Conservation (phyloP, 2,113 vertebrate genomes). For the Leucoraja erinaceus region DNA sequence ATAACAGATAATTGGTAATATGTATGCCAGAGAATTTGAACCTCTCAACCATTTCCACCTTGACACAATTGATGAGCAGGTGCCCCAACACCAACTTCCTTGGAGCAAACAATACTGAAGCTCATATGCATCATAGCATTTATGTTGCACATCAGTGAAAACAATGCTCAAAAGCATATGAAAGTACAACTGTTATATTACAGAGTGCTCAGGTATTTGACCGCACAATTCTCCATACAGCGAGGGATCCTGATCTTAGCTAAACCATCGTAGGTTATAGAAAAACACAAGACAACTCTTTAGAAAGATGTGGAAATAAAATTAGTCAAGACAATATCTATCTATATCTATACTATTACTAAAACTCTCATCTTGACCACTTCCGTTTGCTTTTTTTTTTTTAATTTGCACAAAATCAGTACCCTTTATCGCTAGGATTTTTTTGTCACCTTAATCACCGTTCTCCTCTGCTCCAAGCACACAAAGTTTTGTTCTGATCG, state of each 20-base stretch:
- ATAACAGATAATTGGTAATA: too few species aligned
- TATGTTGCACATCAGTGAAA: neutral
- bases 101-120: neutral
- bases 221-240: neutral
- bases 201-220: neutral
- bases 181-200: neutral
- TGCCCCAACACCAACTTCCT: too few species aligned
- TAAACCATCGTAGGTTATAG: neutral
- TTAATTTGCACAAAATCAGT: too few species aligned
- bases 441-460: too few species aligned
- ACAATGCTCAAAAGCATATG: neutral
- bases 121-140: neutral
- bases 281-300: neutral
- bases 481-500: too few species aligned
- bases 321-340: neutral
- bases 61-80: too few species aligned
- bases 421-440: too few species aligned
- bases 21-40: too few species aligned
- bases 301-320: neutral
- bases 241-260: neutral
- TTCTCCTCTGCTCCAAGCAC: too few species aligned
- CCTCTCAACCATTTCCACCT: too few species aligned
- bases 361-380: too few species aligned
- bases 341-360: neutral
- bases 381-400: too few species aligned